phyloP scores from a whole-genome alignment of 2,888 invertebrate genomes.

The Nomada ruficornis region DNA sequence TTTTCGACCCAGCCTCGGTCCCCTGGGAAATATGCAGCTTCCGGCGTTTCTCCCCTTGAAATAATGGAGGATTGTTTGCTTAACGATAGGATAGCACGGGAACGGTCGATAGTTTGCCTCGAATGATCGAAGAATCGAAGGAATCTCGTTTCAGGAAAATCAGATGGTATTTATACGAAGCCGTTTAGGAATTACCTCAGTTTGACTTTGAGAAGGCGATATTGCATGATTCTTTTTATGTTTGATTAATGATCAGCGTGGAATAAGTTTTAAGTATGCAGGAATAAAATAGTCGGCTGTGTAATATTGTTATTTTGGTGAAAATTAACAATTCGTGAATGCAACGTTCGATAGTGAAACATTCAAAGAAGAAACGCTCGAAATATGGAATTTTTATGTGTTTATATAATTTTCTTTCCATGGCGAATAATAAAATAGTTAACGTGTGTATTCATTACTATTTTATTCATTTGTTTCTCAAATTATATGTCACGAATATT shows the following conservation, averaged over 20 bases:
- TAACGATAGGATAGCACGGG: slow-evolving; percentile 18
- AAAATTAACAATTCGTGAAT: too few species aligned
- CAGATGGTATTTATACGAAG: slow-evolving; percentile 5
- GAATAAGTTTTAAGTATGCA: too few species aligned
- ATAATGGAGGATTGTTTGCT: slow-evolving; percentile 38
- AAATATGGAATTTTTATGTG: too few species aligned
- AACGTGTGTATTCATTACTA: too few species aligned
- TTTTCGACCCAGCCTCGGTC: slow-evolving; percentile 26
- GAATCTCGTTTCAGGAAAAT: slow-evolving; percentile 3
- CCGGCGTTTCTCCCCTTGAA: background rate
- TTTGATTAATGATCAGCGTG: background rate
- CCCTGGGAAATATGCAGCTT: slow-evolving; percentile 44
- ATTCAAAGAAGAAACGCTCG: too few species aligned
- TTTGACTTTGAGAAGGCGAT: background rate
- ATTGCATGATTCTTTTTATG: background rate
- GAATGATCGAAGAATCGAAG: background rate
- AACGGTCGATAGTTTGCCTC: slow-evolving; percentile 18
- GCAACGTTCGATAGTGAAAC: too few species aligned
- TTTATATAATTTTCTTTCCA: too few species aligned
- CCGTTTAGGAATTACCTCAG: background rate
- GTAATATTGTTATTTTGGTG: too few species aligned
- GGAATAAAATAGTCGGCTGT: too few species aligned
- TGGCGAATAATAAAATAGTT: too few species aligned
- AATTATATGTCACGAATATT: too few species aligned
- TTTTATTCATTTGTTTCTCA: too few species aligned